Base-by-base conservation (phyloP, 2,113 vertebrate species). In the Crocuta crocuta region DNA sequence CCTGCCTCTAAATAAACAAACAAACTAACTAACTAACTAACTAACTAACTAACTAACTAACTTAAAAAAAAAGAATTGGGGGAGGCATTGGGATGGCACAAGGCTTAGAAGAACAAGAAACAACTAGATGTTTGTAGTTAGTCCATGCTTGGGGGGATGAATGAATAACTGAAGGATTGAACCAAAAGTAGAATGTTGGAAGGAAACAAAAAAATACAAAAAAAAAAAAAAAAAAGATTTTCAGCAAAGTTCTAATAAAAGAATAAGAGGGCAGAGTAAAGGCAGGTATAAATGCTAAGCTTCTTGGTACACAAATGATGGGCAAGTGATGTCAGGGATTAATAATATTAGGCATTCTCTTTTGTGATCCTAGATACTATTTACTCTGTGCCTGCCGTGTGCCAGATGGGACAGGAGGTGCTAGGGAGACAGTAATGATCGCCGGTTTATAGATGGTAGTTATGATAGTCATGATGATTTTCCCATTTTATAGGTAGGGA, bases 161-260 rank as follows among this genome's bases (percentile, higher is more conserved):
- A 33, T 10, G 33, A 39, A 73, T 50, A n/a, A 35, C 28, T 35
- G 61, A 81, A 95, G 8, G 63, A 31, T 61, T 71, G 80, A 58
- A 39, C 39, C 26, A 66, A 58, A 68, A 74, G 19, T 45, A 28
- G 39, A 74, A 53, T 58, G 39, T 23, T 66, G 53, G 55, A 93
- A 94, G 71, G 39, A 91, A 93, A 66, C 35, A 84, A 83, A 91
- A 91, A 26, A 24, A 31, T 65, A 80, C 31, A n/a, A n/a, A n/a
- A 21, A 61, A 24, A 31, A 11, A 53, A 39, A 73, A 66, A 28
- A 35, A 70, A 43, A 78, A 48, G 39, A n/a, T 35, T 87, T 88
- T 50, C 58, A 43, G 50, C 70, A 7, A 84, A 79, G 35, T 89
- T 82, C n/a, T 79, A 48, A 55, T 48, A 48, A 76, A 85, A 88